phyloP scores from a whole-genome alignment of 2,113 vertebrate species.

The Eleginops maclovinus region DNA sequence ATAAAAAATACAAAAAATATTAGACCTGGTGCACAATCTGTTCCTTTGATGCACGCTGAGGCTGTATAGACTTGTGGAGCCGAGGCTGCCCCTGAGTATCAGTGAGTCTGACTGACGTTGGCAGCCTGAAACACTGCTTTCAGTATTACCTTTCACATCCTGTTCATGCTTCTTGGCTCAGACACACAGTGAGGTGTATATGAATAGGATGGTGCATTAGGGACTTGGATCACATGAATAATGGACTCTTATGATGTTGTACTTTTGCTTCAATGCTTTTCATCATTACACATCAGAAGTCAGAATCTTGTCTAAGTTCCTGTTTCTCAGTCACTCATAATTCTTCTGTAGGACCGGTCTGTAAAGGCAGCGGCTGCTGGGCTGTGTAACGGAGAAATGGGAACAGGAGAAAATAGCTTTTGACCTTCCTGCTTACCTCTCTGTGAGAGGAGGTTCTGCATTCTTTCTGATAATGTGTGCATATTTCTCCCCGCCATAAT shows the following conservation, averaged over 20 bases:
- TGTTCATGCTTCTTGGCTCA: neutral
- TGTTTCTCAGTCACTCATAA: neutral
- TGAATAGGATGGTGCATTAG: constrained; percentile 7
- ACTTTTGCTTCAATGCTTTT: neutral
- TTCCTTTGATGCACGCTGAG: too few relatives aligned
- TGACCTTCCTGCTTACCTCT: constrained; percentile 28
- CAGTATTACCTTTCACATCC: neutral
- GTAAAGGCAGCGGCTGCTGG: neutral
- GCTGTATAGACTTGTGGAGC: neutral
- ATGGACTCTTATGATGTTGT: constrained; percentile 10
- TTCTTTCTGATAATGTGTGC: constrained; percentile 64
- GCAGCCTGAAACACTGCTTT: neutral
- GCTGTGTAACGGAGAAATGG: constrained; percentile 23
- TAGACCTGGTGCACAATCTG: too few relatives aligned
- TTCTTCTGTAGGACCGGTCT: neutral
- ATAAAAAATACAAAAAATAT: too few relatives aligned
- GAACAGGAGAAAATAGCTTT: constrained; percentile 30
- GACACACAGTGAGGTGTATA: neutral
- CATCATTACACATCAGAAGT: neutral
- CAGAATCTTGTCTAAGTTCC: neutral
- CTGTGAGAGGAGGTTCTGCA: constrained; percentile 51
- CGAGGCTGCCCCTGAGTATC: neutral
- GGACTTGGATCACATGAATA: constrained; percentile 18
- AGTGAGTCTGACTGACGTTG: neutral
- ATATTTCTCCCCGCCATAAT: constrained; percentile 62